Percentiles rank a stretch among this genome's conserved stretches.
These are phyloP conservation scores for Dendroctonus ponderosae DNA, from an alignment of 1,140 invertebrate species.

Conservation along the genomic window DNA sequence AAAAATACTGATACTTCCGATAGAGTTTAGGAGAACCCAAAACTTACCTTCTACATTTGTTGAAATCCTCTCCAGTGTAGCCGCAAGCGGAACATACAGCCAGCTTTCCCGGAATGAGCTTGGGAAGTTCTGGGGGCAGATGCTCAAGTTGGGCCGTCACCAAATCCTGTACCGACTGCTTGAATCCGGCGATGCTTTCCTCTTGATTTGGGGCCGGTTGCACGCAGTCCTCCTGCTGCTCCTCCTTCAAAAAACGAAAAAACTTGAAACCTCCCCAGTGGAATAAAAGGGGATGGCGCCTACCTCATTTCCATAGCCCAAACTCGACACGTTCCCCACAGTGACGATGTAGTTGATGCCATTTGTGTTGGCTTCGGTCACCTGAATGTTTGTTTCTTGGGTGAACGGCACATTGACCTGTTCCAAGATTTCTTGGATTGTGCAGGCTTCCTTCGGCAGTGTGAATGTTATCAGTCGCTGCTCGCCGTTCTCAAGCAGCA, in stretches of 20 bases:
- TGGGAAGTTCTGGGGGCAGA: constrained; percentile 49
- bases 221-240: background rate
- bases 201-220: background rate
- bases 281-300: background rate
- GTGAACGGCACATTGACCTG: constrained; percentile 68
- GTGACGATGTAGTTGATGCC: constrained; percentile 76
- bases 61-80: constrained; percentile 69
- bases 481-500: constrained; percentile 68
- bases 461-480: constrained; percentile 77
- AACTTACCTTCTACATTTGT: constrained; percentile 60
- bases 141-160: constrained; percentile 14
- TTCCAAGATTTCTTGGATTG: constrained; percentile 73
- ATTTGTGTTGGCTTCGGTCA: constrained; percentile 65
- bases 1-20: background rate
- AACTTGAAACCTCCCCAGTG: background rate
- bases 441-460: constrained; percentile 73
- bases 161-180: background rate
- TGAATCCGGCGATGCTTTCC: background rate
- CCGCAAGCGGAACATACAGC: constrained; percentile 73
- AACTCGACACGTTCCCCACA: constrained; percentile 52
- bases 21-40: background rate
- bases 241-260: constrained; percentile 18
- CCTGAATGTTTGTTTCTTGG: constrained; percentile 64
- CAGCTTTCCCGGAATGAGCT: constrained; percentile 64
- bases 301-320: constrained; percentile 23